Evolutionary conservation across 2,888 invertebrate species (phyloP).

Genomic region (Drosophila paucipuncta): DNA sequence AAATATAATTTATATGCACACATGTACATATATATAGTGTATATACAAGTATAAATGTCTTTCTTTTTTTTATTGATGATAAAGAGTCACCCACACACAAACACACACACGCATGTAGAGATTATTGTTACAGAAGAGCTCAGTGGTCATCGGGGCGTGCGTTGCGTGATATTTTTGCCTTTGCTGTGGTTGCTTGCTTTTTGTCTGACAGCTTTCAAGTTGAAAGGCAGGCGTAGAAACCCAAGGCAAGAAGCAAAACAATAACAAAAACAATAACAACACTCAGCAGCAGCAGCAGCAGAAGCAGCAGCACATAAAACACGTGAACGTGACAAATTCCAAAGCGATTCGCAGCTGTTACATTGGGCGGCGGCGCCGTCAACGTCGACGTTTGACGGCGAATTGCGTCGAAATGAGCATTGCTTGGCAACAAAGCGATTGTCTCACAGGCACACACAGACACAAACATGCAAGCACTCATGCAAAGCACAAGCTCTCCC

Average conservation of each 20-base stretch:
- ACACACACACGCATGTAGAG: conserved; percentile 9
- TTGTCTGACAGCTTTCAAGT: conserved; percentile 45
- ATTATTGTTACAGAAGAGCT: conserved; percentile 40
- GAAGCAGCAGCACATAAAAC: conserved; percentile 67
- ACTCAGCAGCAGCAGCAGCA: conserved; percentile 24
- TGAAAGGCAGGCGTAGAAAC: conserved; percentile 58
- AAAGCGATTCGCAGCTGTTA: conserved; percentile 65
- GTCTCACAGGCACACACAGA: conserved; percentile 34
- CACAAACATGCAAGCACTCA: neutral
- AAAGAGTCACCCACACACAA: conserved; percentile 30
- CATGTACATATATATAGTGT: neutral
- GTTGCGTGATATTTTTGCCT: conserved; percentile 48
- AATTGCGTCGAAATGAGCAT: conserved; percentile 54
- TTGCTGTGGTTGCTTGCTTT: conserved; percentile 26
- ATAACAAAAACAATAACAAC: conserved; percentile 27
- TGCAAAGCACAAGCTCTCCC: conserved; percentile 23
- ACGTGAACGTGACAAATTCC: conserved; percentile 83
- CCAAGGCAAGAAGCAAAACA: conserved; percentile 56
- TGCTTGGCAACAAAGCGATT: conserved; percentile 67
- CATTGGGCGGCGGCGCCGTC: conserved; percentile 56
- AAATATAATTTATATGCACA: conserved; percentile 13
- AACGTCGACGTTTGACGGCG: conserved; percentile 42
- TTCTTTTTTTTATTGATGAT: conserved; percentile 20
- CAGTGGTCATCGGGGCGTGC: conserved; percentile 46
- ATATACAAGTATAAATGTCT: neutral